Evolutionary conservation across 2,113 vertebrate genomes (phyloP).

Genomic region (Bambusicola thoracicus): DNA sequence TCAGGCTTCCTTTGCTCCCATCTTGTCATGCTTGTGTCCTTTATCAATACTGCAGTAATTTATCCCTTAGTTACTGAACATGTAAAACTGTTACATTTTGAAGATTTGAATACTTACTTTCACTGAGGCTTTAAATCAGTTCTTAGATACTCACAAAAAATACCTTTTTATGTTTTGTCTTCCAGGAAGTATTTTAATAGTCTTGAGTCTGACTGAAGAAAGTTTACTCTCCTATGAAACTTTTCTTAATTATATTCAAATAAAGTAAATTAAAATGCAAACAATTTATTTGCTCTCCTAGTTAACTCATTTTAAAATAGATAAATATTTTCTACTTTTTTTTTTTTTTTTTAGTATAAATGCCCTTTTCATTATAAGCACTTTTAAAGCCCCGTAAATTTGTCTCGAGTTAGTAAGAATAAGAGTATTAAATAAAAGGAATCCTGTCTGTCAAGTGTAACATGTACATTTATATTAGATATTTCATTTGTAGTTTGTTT

Average conservation of each 20-base stretch:
- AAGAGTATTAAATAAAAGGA: neutral
- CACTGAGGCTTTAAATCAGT: neutral
- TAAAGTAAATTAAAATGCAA: neutral
- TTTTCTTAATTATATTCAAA: neutral
- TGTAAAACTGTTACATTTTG: neutral
- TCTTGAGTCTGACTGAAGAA: neutral
- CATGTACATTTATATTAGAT: neutral
- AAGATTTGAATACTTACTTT: neutral
- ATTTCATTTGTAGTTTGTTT: neutral
- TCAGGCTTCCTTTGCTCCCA: neutral
- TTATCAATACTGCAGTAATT: neutral
- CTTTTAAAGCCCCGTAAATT: neutral
- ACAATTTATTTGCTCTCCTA: neutral
- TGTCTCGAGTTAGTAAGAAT: neutral
- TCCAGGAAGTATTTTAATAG: neutral
- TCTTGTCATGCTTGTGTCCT: neutral
- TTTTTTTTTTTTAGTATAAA: neutral
- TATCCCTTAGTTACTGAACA: neutral
- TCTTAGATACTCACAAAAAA: neutral
- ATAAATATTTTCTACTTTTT: neutral
- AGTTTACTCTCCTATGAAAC: neutral
- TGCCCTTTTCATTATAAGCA: neutral
- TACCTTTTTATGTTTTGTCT: neutral
- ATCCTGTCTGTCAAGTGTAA: neutral
- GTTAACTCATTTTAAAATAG: neutral